Conservation (phyloP, 2,797 vertebrate genomes). For the Channa striata region DNA sequence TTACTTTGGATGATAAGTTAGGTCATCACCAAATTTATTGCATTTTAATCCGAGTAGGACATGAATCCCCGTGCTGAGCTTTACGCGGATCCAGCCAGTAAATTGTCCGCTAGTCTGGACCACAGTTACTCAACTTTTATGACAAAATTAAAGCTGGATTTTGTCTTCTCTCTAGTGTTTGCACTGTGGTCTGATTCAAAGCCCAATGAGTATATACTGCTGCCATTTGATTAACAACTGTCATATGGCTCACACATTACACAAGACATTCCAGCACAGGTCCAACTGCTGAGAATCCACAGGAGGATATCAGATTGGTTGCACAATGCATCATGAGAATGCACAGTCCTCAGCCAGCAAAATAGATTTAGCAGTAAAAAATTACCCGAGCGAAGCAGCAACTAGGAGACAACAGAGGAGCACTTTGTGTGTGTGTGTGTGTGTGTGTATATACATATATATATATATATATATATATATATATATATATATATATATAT, state of each 20-base stretch:
- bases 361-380: constrained; percentile 51
- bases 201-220: constrained; percentile 50
- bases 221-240: constrained; percentile 63
- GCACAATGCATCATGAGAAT: constrained; percentile 30
- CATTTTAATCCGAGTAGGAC: not conserved
- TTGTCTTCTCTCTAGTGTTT: constrained; percentile 32
- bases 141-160: constrained; percentile 47
- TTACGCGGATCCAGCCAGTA: not conserved
- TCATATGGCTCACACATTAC: constrained; percentile 76
- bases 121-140: constrained; percentile 31
- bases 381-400: constrained; percentile 52
- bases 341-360: constrained; percentile 41
- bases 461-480: no score
- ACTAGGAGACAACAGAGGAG: constrained; percentile 31
- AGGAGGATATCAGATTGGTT: constrained; percentile 59
- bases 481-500: no score
- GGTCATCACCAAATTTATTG: not conserved
- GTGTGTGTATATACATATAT: no score
- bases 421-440: not conserved
- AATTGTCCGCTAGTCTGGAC: constrained; percentile 13
- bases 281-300: constrained; percentile 54
- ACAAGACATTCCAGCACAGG: constrained; percentile 53
- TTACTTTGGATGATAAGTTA: not conserved
- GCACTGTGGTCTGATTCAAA: constrained; percentile 63
- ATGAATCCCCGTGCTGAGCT: not conserved